Conservation (phyloP, 2,888 invertebrate genomes). For the Tipula confusa region DNA sequence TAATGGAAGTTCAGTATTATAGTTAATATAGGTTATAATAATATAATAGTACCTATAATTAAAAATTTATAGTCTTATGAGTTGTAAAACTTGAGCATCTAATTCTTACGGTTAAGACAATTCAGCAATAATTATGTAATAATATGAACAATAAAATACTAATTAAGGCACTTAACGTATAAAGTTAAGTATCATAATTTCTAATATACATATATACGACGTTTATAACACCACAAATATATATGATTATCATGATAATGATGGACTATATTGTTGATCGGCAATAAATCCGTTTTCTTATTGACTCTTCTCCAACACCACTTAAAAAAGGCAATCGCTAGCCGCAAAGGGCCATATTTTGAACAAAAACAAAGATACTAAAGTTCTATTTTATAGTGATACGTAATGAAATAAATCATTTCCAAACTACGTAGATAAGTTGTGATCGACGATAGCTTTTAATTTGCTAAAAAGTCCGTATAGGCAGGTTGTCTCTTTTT, state of each 20-base stretch:
- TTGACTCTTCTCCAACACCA: no score
- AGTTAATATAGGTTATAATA: not conserved
- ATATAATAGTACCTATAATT: not conserved
- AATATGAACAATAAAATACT: not conserved
- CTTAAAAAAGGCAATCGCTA: no score
- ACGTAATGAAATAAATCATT: no score
- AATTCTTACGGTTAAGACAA: not conserved
- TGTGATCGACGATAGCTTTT: no score
- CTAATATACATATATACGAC: not conserved
- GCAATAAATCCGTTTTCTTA: not conserved
- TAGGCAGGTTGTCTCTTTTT: no score
- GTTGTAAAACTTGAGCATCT: not conserved
- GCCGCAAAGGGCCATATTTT: no score
- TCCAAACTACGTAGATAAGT: no score
- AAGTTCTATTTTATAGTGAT: no score
- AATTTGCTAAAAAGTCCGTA: no score
- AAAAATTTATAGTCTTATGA: not conserved
- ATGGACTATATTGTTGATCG: not conserved
- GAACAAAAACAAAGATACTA: no score
- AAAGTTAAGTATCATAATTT: not conserved
- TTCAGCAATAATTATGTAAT: not conserved
- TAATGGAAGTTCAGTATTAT: slow-evolving; percentile 3
- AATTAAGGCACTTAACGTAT: not conserved
- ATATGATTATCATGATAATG: not conserved
- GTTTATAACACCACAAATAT: not conserved